Conservation (phyloP, 2,888 invertebrate genomes). For the Lydus trimaculatus region DNA sequence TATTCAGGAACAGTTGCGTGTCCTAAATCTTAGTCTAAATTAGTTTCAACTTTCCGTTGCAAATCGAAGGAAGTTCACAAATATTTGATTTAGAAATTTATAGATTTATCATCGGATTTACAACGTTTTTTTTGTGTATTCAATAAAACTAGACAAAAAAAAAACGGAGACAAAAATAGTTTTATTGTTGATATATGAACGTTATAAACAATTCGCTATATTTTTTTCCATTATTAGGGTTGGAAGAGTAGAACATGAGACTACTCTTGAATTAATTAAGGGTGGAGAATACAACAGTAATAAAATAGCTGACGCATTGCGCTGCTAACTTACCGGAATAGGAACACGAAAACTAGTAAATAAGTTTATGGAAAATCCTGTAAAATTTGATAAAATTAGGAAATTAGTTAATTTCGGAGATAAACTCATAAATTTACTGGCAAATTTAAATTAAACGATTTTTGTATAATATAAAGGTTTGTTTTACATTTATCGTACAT, state of each 20-base stretch:
- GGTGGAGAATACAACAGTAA: slow-evolving; percentile 13
- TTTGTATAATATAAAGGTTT: too few species aligned
- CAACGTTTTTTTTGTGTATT: too few species aligned
- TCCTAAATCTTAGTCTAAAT: background rate
- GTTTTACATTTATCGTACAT: slow-evolving; percentile 18
- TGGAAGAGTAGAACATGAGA: slow-evolving; percentile 7
- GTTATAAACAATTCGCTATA: background rate
- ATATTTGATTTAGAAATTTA: background rate
- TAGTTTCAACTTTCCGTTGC: background rate
- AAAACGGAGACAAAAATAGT: too few species aligned
- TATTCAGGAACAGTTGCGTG: background rate
- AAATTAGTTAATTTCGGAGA: too few species aligned
- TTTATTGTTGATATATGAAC: background rate
- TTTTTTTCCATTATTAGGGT: background rate
- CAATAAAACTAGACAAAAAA: too few species aligned
- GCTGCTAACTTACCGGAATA: background rate
- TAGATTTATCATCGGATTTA: background rate
- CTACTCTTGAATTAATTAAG: slow-evolving; percentile 24
- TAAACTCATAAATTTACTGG: too few species aligned
- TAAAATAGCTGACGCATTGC: slow-evolving; percentile 20
- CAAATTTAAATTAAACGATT: background rate
- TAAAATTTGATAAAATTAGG: too few species aligned
- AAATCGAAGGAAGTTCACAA: background rate
- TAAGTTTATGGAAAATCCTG: background rate
- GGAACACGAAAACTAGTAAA: too few species aligned